phyloP scores from a whole-genome alignment of 2,113 vertebrate species.

The Sprattus sprattus region DNA sequence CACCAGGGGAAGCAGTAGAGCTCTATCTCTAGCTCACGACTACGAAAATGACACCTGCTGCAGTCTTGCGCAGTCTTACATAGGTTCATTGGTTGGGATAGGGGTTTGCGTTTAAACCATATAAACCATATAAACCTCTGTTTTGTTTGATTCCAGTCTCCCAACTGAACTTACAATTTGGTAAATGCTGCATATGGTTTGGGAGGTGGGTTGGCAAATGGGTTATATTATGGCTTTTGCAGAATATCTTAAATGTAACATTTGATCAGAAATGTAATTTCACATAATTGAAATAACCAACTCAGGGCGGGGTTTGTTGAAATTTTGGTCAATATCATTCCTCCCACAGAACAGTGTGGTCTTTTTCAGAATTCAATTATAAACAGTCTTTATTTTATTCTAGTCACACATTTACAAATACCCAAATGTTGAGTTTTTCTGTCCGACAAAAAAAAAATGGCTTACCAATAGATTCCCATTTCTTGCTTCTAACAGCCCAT shows the following conservation, averaged over 20 bases:
- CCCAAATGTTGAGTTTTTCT: no score
- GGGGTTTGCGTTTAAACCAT: neutral
- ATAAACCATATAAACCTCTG: no score
- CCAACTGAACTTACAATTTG: no score
- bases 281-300: neutral
- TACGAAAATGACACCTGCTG: neutral
- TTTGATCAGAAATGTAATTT: neutral
- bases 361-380: neutral
- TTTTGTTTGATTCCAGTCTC: neutral
- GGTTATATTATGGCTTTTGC: neutral
- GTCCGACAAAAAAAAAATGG: neutral
- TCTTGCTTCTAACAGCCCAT: constrained; percentile 77
- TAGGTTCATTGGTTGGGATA: neutral
- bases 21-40: neutral
- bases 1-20: constrained; percentile 4
- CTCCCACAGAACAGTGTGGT: neutral
- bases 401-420: neutral
- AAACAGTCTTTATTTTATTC: neutral
- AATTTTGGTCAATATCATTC: neutral
- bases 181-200: neutral
- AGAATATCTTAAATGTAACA: neutral
- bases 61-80: neutral
- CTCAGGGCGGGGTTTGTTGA: neutral
- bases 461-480: neutral
- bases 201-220: neutral